Conservation (phyloP, 2,113 vertebrate species). For the Thermophis baileyi region DNA sequence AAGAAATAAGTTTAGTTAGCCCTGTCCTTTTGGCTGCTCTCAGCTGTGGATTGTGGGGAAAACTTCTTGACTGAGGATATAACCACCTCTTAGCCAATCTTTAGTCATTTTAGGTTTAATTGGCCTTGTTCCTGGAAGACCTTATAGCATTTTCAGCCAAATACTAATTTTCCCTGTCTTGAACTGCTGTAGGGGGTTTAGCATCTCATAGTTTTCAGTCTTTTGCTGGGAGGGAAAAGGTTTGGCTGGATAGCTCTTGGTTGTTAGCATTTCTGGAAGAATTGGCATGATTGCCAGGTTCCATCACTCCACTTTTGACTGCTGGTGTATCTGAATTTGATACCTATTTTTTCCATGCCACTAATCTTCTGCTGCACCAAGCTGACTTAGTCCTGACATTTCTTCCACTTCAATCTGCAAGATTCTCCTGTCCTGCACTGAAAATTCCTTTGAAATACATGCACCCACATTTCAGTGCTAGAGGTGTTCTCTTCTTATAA, state of each 20-base stretch:
- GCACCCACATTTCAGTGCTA: background rate
- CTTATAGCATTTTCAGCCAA: background rate
- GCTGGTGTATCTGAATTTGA: background rate
- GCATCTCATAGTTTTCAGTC: background rate
- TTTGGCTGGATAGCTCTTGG: background rate
- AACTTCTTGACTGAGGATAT: background rate
- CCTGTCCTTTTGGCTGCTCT: background rate
- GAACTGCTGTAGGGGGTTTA: background rate
- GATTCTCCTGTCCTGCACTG: background rate
- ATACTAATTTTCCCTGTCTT: background rate
- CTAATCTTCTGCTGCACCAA: background rate
- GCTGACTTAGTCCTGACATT: background rate
- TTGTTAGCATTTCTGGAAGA: background rate
- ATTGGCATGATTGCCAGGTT: background rate
- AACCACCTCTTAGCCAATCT: background rate
- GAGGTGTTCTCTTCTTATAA: background rate
- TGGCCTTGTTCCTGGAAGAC: background rate
- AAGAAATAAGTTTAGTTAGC: background rate
- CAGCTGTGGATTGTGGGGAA: background rate
- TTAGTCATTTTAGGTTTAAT: background rate
- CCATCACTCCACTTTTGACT: background rate
- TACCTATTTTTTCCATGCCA: background rate
- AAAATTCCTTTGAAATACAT: background rate
- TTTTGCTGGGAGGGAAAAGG: background rate
- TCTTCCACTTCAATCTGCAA: background rate